Evolutionary conservation across 2,888 invertebrate genomes (phyloP).

Genomic region (Brenthis ino): DNA sequence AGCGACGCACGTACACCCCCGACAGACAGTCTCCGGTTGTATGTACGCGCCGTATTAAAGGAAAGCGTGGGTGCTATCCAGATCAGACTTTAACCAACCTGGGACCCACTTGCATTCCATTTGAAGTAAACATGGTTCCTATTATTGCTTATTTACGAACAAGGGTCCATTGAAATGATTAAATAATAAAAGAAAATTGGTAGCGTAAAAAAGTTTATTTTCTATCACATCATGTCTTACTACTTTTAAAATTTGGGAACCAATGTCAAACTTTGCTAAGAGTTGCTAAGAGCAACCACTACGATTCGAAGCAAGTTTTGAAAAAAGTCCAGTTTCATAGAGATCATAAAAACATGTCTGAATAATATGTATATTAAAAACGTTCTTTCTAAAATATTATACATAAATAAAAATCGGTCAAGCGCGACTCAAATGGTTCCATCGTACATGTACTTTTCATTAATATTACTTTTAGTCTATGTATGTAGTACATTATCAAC

Average conservation of each 20-base stretch:
- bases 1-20: constrained; percentile 67
- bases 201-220: constrained; percentile 81
- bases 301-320: constrained; percentile 69
- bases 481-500: too few species aligned
- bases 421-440: too few species aligned
- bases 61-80: constrained; percentile 73
- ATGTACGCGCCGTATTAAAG: constrained; percentile 52
- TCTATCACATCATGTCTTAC: constrained; percentile 81
- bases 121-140: background rate
- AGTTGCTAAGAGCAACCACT: constrained; percentile 64
- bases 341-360: background rate
- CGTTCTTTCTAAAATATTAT: background rate
- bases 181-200: constrained; percentile 46
- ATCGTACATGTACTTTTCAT: too few species aligned
- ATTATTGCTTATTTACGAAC: background rate
- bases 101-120: constrained; percentile 17
- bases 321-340: background rate
- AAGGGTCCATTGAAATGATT: background rate
- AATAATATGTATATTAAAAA: background rate
- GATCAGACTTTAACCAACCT: constrained; percentile 41
- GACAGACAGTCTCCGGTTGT: constrained; percentile 56
- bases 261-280: constrained; percentile 65
- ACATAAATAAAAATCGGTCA: too few species aligned
- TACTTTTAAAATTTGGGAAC: constrained; percentile 72
- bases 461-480: too few species aligned